Base-by-base conservation (phyloP, 2,113 vertebrate genomes). In the Ctenomys sociabilis region DNA sequence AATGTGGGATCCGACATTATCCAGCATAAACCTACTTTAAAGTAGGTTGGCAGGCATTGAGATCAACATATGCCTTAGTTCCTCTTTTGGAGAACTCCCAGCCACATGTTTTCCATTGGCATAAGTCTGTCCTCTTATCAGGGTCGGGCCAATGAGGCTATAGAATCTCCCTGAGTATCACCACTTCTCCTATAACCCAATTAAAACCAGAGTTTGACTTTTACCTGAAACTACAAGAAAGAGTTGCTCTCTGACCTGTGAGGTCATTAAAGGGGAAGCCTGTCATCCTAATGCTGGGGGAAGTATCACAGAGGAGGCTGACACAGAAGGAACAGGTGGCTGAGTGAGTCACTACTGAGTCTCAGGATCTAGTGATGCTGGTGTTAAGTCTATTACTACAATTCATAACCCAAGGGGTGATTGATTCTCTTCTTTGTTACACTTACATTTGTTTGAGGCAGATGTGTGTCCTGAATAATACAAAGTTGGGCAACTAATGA, bases 401-500 rank as follows among this genome's bases (percentile, higher is more conserved):
- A 26, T 61, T 90, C 37, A 43, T 75, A 66, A 26, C 78, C 49
- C 86, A 72, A 16, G 4, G 1, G 26, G 3, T 70, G 61, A 2
- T 43, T 52, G 35, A 78, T 78, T 72, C 16, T 80, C n/a, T 57
- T 21, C 72, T 22, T 82, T 73, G 1, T 63, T 26, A n/a, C 11
- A 37, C 54, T 84, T 54, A 54, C 24, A 59, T 91, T 73, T 72
- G 37, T 66, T 78, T 73, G 37, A 90, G 6, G 19, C 93, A 52
- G 80, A 84, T 72, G 84, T 90, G 37, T 85, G 37, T 64, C 40
- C 82, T 80, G 40, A 52, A 30, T 78, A 77, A 81, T 30, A 83
- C 32, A 75, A 84, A 96, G 35, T 64, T 73, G 84, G 94, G 59
- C 32, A 70, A 54, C n/a, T 32, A 66, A 81, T 52, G 45, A 88